These are phyloP conservation scores for Trachelus iudaicus DNA, from an alignment of 2,888 invertebrate genomes.

Conservation along the genomic window DNA sequence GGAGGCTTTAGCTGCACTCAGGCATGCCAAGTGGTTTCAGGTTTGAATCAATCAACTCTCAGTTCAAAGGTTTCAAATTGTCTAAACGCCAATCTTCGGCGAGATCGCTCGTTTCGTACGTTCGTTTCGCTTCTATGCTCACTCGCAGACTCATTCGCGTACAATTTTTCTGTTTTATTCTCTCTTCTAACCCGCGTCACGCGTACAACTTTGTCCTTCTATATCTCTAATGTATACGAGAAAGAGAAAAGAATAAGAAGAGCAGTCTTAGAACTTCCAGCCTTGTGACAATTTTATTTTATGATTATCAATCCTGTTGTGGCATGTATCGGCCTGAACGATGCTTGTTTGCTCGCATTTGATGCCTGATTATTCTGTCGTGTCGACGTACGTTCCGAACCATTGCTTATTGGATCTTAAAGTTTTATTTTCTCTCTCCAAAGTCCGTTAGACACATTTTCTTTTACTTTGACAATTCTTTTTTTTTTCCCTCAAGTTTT, in stretches of 20 bases:
- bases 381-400: too few relatives aligned
- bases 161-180: constrained; percentile 45
- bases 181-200: constrained; percentile 43
- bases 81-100: constrained; percentile 13
- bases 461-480: not conserved
- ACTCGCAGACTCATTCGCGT: constrained; percentile 22
- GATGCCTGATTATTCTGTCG: constrained; percentile 25
- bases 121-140: not conserved
- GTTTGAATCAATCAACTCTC: constrained; percentile 73
- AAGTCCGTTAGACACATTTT: too few relatives aligned
- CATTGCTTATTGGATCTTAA: too few relatives aligned
- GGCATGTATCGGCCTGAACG: constrained; percentile 42
- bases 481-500: not conserved
- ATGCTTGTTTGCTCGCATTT: constrained; percentile 52
- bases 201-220: constrained; percentile 56
- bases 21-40: constrained; percentile 99
- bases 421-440: too few relatives aligned
- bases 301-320: constrained; percentile 21
- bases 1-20: constrained; percentile 99
- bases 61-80: constrained; percentile 49
- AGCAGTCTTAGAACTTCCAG: constrained; percentile 65
- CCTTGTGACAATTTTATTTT: constrained; percentile 53
- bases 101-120: constrained; percentile 5
- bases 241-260: constrained; percentile 34
- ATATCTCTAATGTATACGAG: constrained; percentile 38